phyloP scores from a whole-genome alignment of 2,797 vertebrate species.

The Orestias chungarensis region DNA sequence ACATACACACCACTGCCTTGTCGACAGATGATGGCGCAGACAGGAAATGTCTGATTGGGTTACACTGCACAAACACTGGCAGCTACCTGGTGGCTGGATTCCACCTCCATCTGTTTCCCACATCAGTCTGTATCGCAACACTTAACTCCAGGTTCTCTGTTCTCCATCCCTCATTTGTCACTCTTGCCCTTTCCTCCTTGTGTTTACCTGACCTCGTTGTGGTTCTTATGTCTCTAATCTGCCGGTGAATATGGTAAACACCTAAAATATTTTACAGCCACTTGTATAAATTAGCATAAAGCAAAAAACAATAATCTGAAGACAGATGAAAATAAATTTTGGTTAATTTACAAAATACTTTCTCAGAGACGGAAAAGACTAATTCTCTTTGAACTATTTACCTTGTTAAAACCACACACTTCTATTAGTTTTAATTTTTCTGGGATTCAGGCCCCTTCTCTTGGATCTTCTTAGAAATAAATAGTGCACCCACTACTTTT shows the following conservation, averaged over 20 bases:
- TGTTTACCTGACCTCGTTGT: slow-evolving; percentile 42
- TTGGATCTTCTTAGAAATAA: background rate
- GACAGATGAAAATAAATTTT: slow-evolving; percentile 3
- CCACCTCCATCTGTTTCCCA: slow-evolving; percentile 77
- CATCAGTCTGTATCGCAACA: slow-evolving; percentile 66
- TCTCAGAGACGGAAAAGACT: too few relatives aligned
- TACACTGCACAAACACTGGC: slow-evolving; percentile 79
- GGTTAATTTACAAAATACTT: slow-evolving; percentile 5
- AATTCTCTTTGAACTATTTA: background rate
- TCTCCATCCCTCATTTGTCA: slow-evolving; percentile 44
- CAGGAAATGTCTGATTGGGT: slow-evolving; percentile 81
- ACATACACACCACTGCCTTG: slow-evolving; percentile 45
- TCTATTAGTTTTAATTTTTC: background rate
- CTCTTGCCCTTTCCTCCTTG: slow-evolving; percentile 4
- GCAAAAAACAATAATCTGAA: slow-evolving; percentile 31
- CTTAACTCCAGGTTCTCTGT: slow-evolving; percentile 50
- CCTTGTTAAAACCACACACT: background rate
- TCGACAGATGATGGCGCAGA: slow-evolving; percentile 77
- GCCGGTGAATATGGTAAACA: slow-evolving; percentile 35
- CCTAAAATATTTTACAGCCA: slow-evolving; percentile 10
- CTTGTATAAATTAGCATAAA: slow-evolving; percentile 18
- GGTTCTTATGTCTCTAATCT: slow-evolving; percentile 38
- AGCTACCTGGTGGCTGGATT: slow-evolving; percentile 77
- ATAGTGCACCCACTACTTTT: background rate
- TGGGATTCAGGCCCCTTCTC: background rate